Conservation (phyloP, 2,113 vertebrate genomes). For the Phalacrocorax aristotelis region DNA sequence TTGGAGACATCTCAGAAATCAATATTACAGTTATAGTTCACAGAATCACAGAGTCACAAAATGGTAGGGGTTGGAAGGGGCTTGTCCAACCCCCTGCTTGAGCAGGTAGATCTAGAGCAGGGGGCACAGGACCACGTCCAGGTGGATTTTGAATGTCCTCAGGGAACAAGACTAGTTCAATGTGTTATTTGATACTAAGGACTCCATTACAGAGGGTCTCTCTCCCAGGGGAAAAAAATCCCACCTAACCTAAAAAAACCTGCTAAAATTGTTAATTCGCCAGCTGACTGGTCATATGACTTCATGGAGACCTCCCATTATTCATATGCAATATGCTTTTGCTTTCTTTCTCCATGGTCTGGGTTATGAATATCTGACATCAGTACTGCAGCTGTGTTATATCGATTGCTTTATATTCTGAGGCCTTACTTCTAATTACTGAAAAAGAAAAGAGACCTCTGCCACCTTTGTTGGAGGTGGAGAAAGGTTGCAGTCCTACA, state of each 20-base stretch:
- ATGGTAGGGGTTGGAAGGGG: too few relatives aligned
- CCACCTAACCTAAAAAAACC: neutral
- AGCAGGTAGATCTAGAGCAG: too few relatives aligned
- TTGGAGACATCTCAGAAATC: neutral
- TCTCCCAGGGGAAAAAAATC: neutral
- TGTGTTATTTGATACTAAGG: neutral
- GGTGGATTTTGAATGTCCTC: too few relatives aligned
- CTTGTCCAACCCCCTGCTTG: too few relatives aligned
- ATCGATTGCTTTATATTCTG: neutral
- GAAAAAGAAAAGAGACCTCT: neutral
- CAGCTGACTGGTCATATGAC: neutral
- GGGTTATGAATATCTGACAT: neutral
- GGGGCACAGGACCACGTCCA: too few relatives aligned
- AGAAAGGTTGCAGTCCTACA: neutral
- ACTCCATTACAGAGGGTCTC: neutral
- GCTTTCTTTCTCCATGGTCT: neutral
- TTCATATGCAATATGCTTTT: neutral
- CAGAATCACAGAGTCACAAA: too few relatives aligned
- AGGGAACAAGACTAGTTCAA: neutral
- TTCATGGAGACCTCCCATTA: neutral
- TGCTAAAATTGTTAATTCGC: neutral
- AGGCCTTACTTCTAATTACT: neutral
- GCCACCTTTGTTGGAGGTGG: neutral
- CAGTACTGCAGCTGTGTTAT: neutral
- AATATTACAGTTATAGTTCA: neutral